phyloP scores from a whole-genome alignment of 2,113 vertebrate genomes.

The Hirundichthys speculiger region DNA sequence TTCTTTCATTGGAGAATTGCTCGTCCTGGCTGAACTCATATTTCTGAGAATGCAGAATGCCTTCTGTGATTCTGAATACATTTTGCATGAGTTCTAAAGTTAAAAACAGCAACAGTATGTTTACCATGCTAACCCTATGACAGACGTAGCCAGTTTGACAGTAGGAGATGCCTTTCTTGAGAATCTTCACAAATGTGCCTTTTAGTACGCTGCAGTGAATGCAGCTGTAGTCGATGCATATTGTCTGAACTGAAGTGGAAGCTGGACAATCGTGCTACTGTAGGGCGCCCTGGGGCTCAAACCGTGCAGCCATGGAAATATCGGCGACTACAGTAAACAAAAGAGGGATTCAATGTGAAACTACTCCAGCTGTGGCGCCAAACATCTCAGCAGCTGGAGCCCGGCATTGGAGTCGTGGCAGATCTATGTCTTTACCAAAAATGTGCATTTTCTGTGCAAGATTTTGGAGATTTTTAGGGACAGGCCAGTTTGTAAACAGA shows the following conservation, averaged over 20 bases:
- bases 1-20: constrained; percentile 1
- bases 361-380: constrained; percentile 68
- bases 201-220: constrained; percentile 31
- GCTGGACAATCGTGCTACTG: constrained; percentile 58
- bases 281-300: constrained; percentile 62
- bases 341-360: constrained; percentile 52
- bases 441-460: constrained; percentile 13
- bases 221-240: constrained; percentile 52
- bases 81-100: constrained; percentile 16
- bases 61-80: constrained; percentile 25
- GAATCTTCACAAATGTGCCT: constrained; percentile 10
- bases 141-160: constrained; percentile 14
- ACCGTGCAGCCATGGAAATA: constrained; percentile 65
- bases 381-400: constrained; percentile 64
- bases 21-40: constrained; percentile 19
- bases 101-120: constrained; percentile 23
- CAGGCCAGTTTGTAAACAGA: constrained; percentile 3
- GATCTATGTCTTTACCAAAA: constrained; percentile 38
- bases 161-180: constrained; percentile 28
- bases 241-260: constrained; percentile 58
- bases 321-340: constrained; percentile 41
- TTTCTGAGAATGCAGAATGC: constrained; percentile 10
- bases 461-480: constrained; percentile 17
- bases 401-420: constrained; percentile 29
- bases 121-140: constrained; percentile 13